A percentile compares a stretch with the other conserved stretches of the same genome.
Conservation (phyloP, 1,140 invertebrate species). For the Dolichoris vasculosae region DNA sequence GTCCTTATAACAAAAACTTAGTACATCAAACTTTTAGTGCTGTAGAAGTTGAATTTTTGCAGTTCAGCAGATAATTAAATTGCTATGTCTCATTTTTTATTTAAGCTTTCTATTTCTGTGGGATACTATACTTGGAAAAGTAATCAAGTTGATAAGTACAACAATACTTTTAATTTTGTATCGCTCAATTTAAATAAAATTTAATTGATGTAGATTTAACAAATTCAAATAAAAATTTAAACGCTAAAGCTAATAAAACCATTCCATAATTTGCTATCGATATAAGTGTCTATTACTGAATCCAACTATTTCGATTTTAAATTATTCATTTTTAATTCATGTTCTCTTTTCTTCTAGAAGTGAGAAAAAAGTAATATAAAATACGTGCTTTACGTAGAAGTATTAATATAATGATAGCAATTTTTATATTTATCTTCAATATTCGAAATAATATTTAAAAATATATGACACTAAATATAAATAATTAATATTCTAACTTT, state of each 20-base stretch:
- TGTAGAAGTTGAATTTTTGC: no score
- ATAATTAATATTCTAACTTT: no score
- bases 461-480: no score
- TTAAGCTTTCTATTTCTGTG: not conserved
- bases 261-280: not conserved
- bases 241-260: not conserved
- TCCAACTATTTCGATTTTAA: not conserved
- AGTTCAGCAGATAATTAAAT: not conserved
- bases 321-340: not conserved
- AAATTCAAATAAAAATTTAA: not conserved
- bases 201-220: not conserved
- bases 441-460: no score
- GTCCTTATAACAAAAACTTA: no score
- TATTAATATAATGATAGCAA: no score
- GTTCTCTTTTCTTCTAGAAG: not conserved
- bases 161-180: not conserved
- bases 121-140: not conserved
- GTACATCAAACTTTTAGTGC: no score
- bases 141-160: not conserved
- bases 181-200: not conserved
- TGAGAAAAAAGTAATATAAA: not conserved
- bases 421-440: no score
- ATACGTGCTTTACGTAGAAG: no score
- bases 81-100: not conserved
- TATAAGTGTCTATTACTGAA: not conserved